Conservation (phyloP, 2,797 vertebrate genomes). For the Sebastes glaucus region DNA sequence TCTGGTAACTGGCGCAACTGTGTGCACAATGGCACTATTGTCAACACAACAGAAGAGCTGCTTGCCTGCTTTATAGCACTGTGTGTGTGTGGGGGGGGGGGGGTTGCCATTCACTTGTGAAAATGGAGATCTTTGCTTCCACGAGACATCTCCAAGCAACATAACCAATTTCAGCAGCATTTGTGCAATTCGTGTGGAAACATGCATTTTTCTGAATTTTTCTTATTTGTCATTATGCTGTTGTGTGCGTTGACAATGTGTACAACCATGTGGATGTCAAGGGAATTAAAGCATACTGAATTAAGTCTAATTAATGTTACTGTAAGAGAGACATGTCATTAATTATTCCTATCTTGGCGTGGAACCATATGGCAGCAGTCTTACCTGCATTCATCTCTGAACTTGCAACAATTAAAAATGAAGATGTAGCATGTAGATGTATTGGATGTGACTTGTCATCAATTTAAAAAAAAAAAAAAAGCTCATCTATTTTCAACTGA, state of each 20-base stretch:
- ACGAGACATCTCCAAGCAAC: neutral
- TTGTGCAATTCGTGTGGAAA: neutral
- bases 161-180: neutral
- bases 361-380: constrained; percentile 7
- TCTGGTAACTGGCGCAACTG: neutral
- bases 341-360: neutral
- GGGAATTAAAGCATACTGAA: neutral
- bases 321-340: neutral
- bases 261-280: neutral
- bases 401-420: neutral
- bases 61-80: neutral
- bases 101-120: neutral
- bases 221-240: neutral
- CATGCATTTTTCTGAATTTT: neutral
- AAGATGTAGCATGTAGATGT: neutral
- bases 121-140: neutral
- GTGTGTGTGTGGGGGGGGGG: neutral
- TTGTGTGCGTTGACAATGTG: neutral
- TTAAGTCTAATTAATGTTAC: neutral
- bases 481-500: constrained; percentile 6
- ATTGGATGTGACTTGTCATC: neutral
- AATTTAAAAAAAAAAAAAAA: neutral
- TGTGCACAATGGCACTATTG: neutral
- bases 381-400: neutral
- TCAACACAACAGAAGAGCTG: neutral